phyloP scores from a whole-genome alignment of 2,113 vertebrate species.

The Catharus bicknelli region DNA sequence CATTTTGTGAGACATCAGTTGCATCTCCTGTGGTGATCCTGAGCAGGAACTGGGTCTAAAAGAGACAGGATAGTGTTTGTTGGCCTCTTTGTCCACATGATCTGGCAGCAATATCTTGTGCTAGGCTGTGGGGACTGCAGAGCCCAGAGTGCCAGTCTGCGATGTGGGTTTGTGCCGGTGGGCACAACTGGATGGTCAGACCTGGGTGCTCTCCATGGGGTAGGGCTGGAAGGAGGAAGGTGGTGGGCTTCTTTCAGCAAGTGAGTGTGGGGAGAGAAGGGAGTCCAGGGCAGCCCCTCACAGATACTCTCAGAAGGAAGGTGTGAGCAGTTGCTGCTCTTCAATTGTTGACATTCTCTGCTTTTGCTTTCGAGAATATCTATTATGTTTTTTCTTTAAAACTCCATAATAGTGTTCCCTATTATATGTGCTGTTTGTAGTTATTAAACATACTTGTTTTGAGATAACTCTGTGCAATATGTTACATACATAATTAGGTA shows the following conservation, averaged over 20 bases:
- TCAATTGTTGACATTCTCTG: background rate
- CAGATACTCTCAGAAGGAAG: background rate
- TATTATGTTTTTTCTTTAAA: background rate
- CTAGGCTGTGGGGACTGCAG: background rate
- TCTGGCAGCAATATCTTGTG: background rate
- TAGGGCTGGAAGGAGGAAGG: background rate
- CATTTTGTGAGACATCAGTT: background rate
- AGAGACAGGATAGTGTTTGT: background rate
- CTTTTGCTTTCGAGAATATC: background rate
- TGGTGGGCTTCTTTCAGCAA: accelerated
- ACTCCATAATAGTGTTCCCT: background rate
- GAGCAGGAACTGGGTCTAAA: background rate
- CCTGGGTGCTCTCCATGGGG: accelerated
- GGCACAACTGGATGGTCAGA: accelerated
- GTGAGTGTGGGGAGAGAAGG: background rate
- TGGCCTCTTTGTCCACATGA: background rate
- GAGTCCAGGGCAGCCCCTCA: background rate
- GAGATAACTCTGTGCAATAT: slow-evolving; percentile 56
- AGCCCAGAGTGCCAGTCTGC: accelerated
- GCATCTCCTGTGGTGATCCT: background rate
- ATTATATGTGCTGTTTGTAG: slow-evolving; percentile 18
- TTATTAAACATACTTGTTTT: slow-evolving; percentile 54
- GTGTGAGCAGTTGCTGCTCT: background rate
- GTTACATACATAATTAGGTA: slow-evolving; percentile 53
- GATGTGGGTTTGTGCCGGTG: background rate